Conservation (phyloP, 1,140 invertebrate species). For the Chironomus tepperi region DNA sequence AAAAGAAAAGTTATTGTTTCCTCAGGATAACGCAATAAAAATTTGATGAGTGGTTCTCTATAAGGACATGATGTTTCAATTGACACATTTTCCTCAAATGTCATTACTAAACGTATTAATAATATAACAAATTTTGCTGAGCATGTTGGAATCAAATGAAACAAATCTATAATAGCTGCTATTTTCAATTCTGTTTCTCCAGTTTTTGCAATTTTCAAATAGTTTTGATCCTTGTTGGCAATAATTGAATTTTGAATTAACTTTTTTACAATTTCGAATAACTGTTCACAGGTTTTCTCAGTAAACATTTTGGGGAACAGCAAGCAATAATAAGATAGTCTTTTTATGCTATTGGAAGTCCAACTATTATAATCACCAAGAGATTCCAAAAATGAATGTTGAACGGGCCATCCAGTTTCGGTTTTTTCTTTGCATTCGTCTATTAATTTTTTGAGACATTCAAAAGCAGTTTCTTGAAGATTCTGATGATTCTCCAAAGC, state of each 20-base stretch:
- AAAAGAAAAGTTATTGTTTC: slow-evolving; percentile 71
- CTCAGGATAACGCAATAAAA: slow-evolving; percentile 69
- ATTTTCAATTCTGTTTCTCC: slow-evolving; percentile 70
- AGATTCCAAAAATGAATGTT: slow-evolving; percentile 66
- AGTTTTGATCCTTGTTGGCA: slow-evolving; percentile 55
- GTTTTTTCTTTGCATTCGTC: slow-evolving; percentile 66
- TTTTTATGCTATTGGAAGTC: slow-evolving; percentile 70
- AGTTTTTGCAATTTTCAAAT: slow-evolving; percentile 53
- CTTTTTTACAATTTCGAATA: slow-evolving; percentile 71
- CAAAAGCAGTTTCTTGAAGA: slow-evolving; percentile 80
- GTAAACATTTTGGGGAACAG: slow-evolving; percentile 85
- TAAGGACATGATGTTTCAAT: slow-evolving; percentile 82
- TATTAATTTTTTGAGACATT: slow-evolving; percentile 85
- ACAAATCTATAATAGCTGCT: slow-evolving; percentile 76
- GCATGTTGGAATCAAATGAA: slow-evolving; percentile 75
- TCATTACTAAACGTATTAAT: slow-evolving; percentile 66
- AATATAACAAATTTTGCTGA: slow-evolving; percentile 68
- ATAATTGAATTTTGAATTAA: slow-evolving; percentile 67
- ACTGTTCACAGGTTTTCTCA: slow-evolving; percentile 82
- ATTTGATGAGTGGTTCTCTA: slow-evolving; percentile 72
- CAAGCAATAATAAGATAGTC: slow-evolving; percentile 78
- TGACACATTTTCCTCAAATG: slow-evolving; percentile 71
- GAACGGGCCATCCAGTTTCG: slow-evolving; percentile 55
- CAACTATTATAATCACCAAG: slow-evolving; percentile 74
- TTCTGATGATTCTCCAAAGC: slow-evolving; percentile 71